Base-by-base conservation (phyloP, 2,888 invertebrate genomes). In the Tachina lurida region DNA sequence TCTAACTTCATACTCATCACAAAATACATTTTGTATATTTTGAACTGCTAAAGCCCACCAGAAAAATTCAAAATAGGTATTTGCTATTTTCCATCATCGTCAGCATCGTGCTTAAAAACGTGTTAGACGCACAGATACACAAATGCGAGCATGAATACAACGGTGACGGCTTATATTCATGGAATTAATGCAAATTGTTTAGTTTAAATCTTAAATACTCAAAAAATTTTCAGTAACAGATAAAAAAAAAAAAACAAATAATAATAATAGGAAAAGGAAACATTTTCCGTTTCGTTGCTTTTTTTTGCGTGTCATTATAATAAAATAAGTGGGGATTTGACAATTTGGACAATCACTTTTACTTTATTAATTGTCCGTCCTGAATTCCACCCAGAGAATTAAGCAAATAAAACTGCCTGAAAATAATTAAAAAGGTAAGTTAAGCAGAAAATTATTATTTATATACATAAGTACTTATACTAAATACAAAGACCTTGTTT, bases 101-200 rank as follows among this genome's bases (percentile, higher is more conserved):
- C 65, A 31, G 31, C 31, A 73, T 65, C 31, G 49, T 52, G 45
- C 31, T 22, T 17, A 17, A 19, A 47, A 67, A 54, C 75, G 45
- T 58, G 12, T 41, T 31, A 47, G 17, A 49, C 39, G 39, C 52
- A 41, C 52, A 78, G 54, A 13, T 47, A 63, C 45, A 56, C 45
- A 56, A 62, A 68, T 68, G 13, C 12, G 22, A 52, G 2, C 45
- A 62, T 54, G 22, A 22, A 12, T 31, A 31, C 41, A 43, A 45
- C 54, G 17, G 22, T 60, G 52, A 56, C 41, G 52, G 47, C 52
- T 78, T 65, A 73, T 73, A 52, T 52, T 49, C 31, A 67, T 54
- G 31, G 68, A 79, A 86, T 83, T 71, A 86, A 83, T 86, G 86
- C 67, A 86, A 86, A 86, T 86, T 83, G 75, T 86, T 19, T 67